Conservation (phyloP, 2,888 invertebrate species). For the Pristionchus arcanus region DNA sequence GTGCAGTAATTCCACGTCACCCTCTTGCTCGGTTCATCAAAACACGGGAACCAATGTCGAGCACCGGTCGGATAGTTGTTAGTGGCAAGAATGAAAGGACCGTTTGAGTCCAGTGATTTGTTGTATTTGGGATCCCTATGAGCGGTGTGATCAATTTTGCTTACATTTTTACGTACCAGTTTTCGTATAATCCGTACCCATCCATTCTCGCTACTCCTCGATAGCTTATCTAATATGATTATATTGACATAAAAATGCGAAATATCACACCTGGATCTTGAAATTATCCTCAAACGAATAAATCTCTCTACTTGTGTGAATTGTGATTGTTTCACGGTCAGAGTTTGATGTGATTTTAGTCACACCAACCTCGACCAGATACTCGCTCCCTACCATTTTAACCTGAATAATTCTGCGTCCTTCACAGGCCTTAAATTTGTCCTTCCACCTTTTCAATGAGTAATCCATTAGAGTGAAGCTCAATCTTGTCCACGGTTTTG, state of each 20-base stretch:
- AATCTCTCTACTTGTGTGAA: background rate
- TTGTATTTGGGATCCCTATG: background rate
- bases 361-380: background rate
- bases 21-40: background rate
- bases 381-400: no score
- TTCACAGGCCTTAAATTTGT: no score
- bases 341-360: background rate
- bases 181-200: conserved; percentile 33
- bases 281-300: background rate
- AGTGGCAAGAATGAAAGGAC: background rate
- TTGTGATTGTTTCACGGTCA: background rate
- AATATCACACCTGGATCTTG: background rate
- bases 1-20: background rate
- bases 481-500: background rate
- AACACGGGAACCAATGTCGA: conserved; percentile 29
- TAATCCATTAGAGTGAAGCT: conserved; percentile 18
- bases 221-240: background rate
- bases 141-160: no score
- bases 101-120: background rate
- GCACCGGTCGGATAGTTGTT: conserved; percentile 20
- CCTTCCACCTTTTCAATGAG: background rate
- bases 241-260: background rate
- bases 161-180: background rate
- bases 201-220: conserved; percentile 10
- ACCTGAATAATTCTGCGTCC: no score